Base-by-base conservation (phyloP, 2,113 vertebrate species). In the Cyprinus carpio region DNA sequence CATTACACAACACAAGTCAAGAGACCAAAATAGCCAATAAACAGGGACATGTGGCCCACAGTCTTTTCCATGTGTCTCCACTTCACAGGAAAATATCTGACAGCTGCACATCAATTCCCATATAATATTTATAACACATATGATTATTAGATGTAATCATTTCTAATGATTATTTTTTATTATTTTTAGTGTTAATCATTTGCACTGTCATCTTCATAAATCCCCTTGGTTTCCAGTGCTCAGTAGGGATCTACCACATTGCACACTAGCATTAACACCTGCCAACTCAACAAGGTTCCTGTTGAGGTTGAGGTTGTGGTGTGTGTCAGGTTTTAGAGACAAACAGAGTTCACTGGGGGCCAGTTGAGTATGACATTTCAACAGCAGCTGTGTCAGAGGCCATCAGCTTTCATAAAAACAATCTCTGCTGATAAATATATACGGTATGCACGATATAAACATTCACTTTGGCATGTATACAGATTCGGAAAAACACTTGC, bases 241-340 rank as follows among this genome's bases (percentile, higher is more conserved):
- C 67, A 23, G 34, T 71, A 20, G 34, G 15, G 49, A 10, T 51
- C 15, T 18, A 54, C 5, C 51, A 54, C 18, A 40, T n/a, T 54
- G 16, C 51, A 54, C 51, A 54, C 34, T 40, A 29, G 51, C 29
- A 25, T 43, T 62, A 71, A 81, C 83, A 87, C 58, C 83, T 85
- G 75, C 85, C 86, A 85, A 27, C 46, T 83, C 79, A 82, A 87
- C 85, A 84, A 34, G 76, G 75, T 71, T 84, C 65, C 18, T 71
- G 81, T 40, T 84, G 84, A 81, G 60, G 60, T 56, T 76, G 74
- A 81, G 60, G 60, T 46, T 76, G 74, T 67, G 64, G 71, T 81
- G 75, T 29, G 10, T 12, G 27, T 78, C 82, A 82, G 71, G 58
- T 75, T 86, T n/a, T 23, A 34, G 76, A 80, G 62, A 71, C 27